Evolutionary conservation across 2,113 vertebrate genomes (phyloP), one percentile per base, ranked within the genome.

Genomic region (Perca schrenkii): DNA sequence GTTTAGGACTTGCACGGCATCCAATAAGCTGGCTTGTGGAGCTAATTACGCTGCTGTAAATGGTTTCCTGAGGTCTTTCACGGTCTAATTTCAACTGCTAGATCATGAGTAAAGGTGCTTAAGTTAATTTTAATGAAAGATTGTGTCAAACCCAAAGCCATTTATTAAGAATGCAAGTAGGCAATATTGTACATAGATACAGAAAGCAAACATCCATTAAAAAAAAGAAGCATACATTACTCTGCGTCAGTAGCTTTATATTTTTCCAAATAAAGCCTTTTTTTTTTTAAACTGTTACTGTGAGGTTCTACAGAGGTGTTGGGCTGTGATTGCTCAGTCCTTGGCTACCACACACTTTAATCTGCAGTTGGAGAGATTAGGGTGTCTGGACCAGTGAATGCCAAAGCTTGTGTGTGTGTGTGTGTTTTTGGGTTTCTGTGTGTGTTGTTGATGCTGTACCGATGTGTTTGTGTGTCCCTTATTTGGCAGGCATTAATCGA

Each of bases 351-450:
- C 78, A 67, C 73, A 34, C 80, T 79, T 73, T 66, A 88, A 79
- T 88, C 79, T 90, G 85, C 77, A 81, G 80, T 43, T 63, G 68
- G 56, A 84, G 43, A 87, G 87, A 90, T 92, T 92, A 89, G 70
- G 76, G 57, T 80, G 85, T 89, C 89, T 89, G 87, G 83, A 83
- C 75, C 81, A 65, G 25, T 57, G 68, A 40, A 80, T 77, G 82
- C 88, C 88, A 86, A 86, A 84, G 72, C 3, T 12, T 73, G 50
- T 85, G 82, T 78, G 7, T 4, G 25, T 25, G 40, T 71, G 31
- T 61, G 21, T 15, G n/a, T 65, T 12, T 14, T 14, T 31, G 11
- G 52, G 34, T 54, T 14, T 65, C 25, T 64, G n/a, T 53, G 22
- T 58, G 80, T 77, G 21, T 52, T 77, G 57, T 75, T 6, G 15